A percentile compares a stretch with the other conserved stretches of the same genome.
These are phyloP conservation scores for Nibea albiflora DNA, from an alignment of 2,113 vertebrate genomes.

Conservation along the genomic window DNA sequence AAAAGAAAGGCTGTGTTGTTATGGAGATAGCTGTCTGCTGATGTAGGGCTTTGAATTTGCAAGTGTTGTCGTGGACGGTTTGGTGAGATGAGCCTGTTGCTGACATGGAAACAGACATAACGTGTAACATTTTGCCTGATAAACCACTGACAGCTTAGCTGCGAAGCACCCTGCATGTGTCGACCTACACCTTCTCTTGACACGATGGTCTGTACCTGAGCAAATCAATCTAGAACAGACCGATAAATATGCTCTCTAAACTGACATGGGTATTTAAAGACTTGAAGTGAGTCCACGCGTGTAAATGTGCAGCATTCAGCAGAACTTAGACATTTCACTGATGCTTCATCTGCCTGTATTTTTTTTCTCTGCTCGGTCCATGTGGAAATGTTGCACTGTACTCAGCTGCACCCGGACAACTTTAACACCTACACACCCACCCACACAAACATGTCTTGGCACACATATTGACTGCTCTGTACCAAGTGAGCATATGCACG, in stretches of 20 bases:
- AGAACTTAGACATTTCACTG: conserved; percentile 36
- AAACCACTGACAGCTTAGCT: conserved; percentile 8
- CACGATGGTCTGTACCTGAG: neutral
- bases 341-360: conserved; percentile 38
- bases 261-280: conserved; percentile 26
- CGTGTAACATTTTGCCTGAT: conserved; percentile 5
- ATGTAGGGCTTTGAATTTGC: conserved; percentile 35
- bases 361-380: conserved; percentile 16
- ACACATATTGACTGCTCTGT: conserved; percentile 66
- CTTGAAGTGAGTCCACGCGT: neutral
- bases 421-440: conserved; percentile 75
- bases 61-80: conserved; percentile 16
- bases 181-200: neutral
- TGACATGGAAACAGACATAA: conserved; percentile 26
- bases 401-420: conserved; percentile 70
- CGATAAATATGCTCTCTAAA: neutral
- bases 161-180: neutral
- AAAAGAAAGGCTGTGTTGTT: conserved; percentile 70
- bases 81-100: conserved; percentile 35
- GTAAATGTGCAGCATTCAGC: neutral
- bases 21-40: conserved; percentile 73
- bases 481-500: conserved; percentile 74
- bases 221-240: neutral
- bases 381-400: conserved; percentile 54
- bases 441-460: conserved; percentile 80